phyloP scores from a whole-genome alignment of 2,888 invertebrate species.

The Stictocephala bisonia region DNA sequence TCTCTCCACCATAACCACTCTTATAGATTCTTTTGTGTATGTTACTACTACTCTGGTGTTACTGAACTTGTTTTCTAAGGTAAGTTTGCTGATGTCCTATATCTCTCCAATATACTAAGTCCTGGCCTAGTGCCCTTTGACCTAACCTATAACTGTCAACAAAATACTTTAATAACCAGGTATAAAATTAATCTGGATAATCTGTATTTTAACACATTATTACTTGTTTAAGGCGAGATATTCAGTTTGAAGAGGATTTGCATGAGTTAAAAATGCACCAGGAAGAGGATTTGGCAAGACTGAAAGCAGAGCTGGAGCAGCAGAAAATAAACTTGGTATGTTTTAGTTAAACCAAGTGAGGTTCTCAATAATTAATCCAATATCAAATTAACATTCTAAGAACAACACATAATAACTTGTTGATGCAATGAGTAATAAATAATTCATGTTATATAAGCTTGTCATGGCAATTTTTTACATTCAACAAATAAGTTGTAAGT shows the following conservation, averaged over 20 bases:
- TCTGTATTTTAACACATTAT: background rate
- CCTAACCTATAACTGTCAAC: no score
- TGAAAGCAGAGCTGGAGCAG: slow-evolving; percentile 57
- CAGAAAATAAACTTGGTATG: slow-evolving; percentile 58
- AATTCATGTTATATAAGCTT: no score
- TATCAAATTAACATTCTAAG: slow-evolving; percentile 15
- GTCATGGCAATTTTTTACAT: no score
- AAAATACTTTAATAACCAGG: no score
- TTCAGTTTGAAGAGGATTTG: slow-evolving; percentile 61
- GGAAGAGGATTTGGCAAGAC: slow-evolving; percentile 57
- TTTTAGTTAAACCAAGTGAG: no score
- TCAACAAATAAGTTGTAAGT: no score
- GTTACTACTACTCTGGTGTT: background rate
- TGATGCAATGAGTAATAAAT: no score
- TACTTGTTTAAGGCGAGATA: slow-evolving; percentile 58
- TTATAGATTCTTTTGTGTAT: background rate
- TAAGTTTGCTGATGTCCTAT: no score
- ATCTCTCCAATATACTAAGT: no score
- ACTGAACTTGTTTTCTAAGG: background rate
- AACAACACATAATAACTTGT: no score
- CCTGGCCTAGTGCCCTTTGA: no score
- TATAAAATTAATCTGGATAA: background rate
- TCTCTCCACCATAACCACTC: no score
- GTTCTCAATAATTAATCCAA: slow-evolving; percentile 11
- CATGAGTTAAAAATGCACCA: slow-evolving; percentile 63